Conservation (phyloP, 2,113 vertebrate genomes). For the Rhodinocichla rosea region DNA sequence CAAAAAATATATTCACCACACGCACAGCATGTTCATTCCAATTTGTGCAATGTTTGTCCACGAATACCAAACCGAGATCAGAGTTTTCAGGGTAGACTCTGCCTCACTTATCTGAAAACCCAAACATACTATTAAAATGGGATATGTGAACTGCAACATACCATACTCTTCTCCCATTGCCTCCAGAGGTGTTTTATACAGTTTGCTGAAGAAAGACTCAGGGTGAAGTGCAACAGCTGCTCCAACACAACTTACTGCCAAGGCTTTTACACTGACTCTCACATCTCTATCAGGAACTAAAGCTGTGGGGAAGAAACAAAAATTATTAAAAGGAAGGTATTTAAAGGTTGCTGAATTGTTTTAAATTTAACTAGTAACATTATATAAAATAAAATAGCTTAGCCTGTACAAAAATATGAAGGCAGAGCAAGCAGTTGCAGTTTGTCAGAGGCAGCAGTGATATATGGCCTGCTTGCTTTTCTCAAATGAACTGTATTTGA, state of each 20-base stretch:
- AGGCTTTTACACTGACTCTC: slow-evolving; percentile 94
- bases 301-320: slow-evolving; percentile 59
- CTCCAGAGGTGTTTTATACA: slow-evolving; percentile 86
- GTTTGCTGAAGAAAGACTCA: slow-evolving; percentile 90
- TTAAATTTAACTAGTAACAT: background rate
- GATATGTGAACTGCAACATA: slow-evolving; percentile 33
- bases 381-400: background rate
- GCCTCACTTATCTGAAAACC: background rate
- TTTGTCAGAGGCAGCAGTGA: background rate
- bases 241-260: slow-evolving; percentile 92
- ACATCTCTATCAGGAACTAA: slow-evolving; percentile 92
- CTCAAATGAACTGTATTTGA: background rate
- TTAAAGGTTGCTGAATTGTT: background rate
- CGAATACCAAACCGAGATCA: background rate
- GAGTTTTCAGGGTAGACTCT: background rate
- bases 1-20: background rate
- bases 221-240: slow-evolving; percentile 88
- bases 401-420: background rate
- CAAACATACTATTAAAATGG: background rate
- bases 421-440: background rate
- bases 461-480: fast-evolving
- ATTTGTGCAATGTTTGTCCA: background rate
- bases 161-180: slow-evolving; percentile 74
- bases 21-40: fast-evolving
- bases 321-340: background rate